Evolutionary conservation across 2,888 invertebrate genomes (phyloP).

Genomic region (Halictus ligatus): DNA sequence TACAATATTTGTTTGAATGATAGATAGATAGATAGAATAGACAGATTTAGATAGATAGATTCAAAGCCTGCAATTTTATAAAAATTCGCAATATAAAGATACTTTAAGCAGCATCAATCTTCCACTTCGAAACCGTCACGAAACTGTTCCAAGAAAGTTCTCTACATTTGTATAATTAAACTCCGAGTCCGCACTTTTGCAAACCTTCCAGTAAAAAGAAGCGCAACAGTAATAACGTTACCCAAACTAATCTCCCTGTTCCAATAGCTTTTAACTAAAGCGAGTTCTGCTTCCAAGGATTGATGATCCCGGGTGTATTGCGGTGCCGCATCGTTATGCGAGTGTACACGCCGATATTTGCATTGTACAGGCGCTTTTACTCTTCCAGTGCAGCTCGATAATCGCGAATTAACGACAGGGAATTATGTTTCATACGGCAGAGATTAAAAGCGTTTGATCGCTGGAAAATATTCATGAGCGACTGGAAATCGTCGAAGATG

Average conservation of each 20-base stretch:
- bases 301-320: background rate
- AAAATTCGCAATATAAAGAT: background rate
- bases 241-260: background rate
- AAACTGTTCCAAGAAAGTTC: background rate
- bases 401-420: background rate
- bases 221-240: background rate
- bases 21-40: too few species aligned
- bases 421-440: background rate
- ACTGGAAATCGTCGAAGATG: background rate
- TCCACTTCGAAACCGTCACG: too few species aligned
- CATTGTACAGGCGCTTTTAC: background rate
- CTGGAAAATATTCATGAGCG: background rate
- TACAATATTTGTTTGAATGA: background rate
- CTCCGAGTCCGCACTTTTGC: background rate
- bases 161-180: background rate
- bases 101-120: too few species aligned
- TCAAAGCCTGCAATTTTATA: background rate
- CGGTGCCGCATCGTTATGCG: background rate
- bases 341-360: background rate
- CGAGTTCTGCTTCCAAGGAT: background rate
- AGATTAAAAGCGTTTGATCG: background rate
- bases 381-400: background rate
- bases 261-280: background rate
- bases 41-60: too few species aligned
- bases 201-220: background rate